phyloP scores from a whole-genome alignment of 2,888 invertebrate genomes.

The Emmelina monodactyla region DNA sequence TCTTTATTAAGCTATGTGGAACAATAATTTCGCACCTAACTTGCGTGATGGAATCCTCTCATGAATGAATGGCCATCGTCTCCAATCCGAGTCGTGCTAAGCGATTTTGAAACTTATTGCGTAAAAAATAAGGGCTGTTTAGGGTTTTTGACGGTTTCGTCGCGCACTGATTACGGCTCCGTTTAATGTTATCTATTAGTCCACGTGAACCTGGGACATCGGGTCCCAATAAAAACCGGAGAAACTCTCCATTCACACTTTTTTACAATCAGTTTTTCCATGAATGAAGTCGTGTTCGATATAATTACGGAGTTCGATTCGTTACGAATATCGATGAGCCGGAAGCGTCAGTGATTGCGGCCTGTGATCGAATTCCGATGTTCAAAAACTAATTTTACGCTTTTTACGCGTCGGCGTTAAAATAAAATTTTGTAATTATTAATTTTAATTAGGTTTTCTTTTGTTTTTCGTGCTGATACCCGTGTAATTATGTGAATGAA shows the following conservation, averaged over 20 bases:
- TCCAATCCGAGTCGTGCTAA: not conserved
- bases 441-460: no score
- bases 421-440: no score
- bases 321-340: conserved; percentile 65
- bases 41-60: conserved; percentile 57
- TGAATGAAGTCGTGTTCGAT: conserved; percentile 65
- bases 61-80: conserved; percentile 47
- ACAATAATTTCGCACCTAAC: conserved; percentile 10
- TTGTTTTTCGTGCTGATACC: no score
- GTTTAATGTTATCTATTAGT: conserved; percentile 58
- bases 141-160: conserved; percentile 50
- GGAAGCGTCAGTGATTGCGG: conserved; percentile 59
- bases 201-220: conserved; percentile 29
- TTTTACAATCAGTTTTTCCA: conserved; percentile 52
- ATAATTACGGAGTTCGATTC: conserved; percentile 67
- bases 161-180: conserved; percentile 58
- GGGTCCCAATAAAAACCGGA: conserved; percentile 44
- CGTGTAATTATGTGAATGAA: no score
- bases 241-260: conserved; percentile 60
- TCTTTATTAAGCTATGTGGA: not conserved
- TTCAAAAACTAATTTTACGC: conserved; percentile 61
- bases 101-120: not conserved
- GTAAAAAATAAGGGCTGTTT: not conserved
- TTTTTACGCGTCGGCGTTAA: no score
- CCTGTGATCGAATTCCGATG: conserved; percentile 52